A percentile compares a stretch with the other conserved stretches of the same genome.
Evolutionary conservation across 2,888 invertebrate genomes (phyloP).

Genomic region (Pyrgus malvae): DNA sequence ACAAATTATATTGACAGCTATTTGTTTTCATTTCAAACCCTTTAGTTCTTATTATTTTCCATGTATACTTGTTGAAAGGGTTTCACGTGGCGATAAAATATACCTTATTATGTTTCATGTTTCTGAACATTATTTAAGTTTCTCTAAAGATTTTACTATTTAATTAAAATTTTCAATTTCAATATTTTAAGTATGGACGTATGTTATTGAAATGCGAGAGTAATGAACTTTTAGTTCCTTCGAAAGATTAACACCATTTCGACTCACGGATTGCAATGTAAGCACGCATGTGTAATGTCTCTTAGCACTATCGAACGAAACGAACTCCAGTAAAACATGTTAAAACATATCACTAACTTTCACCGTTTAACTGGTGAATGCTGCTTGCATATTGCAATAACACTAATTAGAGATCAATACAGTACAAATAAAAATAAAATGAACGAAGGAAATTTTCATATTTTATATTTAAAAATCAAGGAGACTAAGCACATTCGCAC

Average conservation of each 20-base stretch:
- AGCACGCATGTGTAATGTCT: conserved; percentile 77
- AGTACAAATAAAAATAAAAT: conserved; percentile 10
- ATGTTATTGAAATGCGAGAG: conserved; percentile 26
- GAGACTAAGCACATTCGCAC: conserved; percentile 62
- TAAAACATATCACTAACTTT: conserved; percentile 61
- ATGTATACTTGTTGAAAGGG: too few relatives aligned
- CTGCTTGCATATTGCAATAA: conserved; percentile 68
- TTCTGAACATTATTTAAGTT: conserved; percentile 7
- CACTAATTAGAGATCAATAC: conserved; percentile 36
- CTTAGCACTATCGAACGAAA: conserved; percentile 58
- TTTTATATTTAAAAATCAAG: conserved; percentile 33
- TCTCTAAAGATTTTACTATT: neutral
- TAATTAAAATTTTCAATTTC: neutral
- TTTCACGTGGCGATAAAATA: neutral
- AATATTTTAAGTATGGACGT: conserved; percentile 26
- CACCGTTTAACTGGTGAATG: conserved; percentile 68
- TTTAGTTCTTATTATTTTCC: too few relatives aligned
- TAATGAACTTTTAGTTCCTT: conserved; percentile 39
- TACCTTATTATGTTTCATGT: conserved; percentile 15
- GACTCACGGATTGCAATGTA: conserved; percentile 68
- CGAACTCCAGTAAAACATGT: conserved; percentile 37
- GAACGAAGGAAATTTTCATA: conserved; percentile 36
- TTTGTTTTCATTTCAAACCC: too few relatives aligned
- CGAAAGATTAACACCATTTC: conserved; percentile 66
- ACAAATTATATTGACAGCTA: too few relatives aligned